Evolutionary conservation across 2,888 invertebrate species (phyloP).

Genomic region (Apamea crenata): DNA sequence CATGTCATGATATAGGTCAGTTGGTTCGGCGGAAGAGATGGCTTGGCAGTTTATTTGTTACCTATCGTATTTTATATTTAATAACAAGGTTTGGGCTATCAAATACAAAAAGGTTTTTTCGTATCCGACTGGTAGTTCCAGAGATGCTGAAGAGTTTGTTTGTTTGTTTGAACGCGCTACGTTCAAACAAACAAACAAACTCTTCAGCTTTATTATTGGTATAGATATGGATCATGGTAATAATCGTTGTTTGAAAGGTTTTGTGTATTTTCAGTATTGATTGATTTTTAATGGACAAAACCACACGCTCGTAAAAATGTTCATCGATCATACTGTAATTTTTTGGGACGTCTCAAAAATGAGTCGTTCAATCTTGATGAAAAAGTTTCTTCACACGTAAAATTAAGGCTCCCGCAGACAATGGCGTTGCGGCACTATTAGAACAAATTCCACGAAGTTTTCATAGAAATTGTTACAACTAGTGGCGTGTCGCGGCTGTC

Average conservation of each 20-base stretch:
- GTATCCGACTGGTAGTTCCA: background rate
- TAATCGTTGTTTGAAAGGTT: conserved; percentile 1
- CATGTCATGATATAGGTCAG: background rate
- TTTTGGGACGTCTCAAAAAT: background rate
- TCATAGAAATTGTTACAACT: background rate
- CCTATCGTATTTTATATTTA: conserved; percentile 6
- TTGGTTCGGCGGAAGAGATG: background rate
- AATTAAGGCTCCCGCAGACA: background rate
- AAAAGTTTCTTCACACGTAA: too few species aligned
- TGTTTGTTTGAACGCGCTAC: background rate
- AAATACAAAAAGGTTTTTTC: background rate
- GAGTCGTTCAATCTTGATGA: conserved; percentile 19
- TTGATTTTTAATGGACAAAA: conserved; percentile 1
- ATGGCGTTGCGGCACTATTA: too few species aligned
- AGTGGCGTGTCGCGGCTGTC: background rate
- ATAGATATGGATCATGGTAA: background rate
- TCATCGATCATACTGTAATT: conserved; percentile 37
- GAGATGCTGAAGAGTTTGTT: background rate
- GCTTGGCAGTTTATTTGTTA: conserved; percentile 10
- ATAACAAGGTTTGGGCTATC: background rate
- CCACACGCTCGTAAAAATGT: conserved; percentile 7
- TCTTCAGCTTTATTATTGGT: background rate
- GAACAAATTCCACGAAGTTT: background rate
- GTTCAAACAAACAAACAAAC: background rate
- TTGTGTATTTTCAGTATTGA: conserved; percentile 26